phyloP scores from a whole-genome alignment of 2,888 invertebrate species.

The Cataglyphis altisquamis region DNA sequence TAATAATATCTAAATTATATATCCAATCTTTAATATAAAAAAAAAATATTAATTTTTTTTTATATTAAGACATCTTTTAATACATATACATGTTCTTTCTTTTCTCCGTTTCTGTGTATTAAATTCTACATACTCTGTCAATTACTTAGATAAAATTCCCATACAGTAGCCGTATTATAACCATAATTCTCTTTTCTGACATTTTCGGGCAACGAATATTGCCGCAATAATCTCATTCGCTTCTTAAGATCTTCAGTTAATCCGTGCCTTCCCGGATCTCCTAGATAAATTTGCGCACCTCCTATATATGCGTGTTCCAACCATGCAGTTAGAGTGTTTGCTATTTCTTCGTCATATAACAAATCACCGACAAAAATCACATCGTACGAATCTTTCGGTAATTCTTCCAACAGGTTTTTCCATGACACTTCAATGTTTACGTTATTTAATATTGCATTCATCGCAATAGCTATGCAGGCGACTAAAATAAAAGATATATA shows the following conservation, averaged over 20 bases:
- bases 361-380: slow-evolving; percentile 90
- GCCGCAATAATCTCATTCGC: slow-evolving; percentile 83
- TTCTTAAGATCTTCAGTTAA: slow-evolving; percentile 85
- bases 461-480: slow-evolving; percentile 86
- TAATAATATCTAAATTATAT: not conserved
- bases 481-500: slow-evolving; percentile 84
- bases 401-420: slow-evolving; percentile 85
- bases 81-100: not conserved
- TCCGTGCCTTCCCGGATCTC: slow-evolving; percentile 89
- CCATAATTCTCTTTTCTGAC: slow-evolving; percentile 59
- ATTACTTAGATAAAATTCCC: slow-evolving; percentile 46
- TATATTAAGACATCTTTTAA: not conserved
- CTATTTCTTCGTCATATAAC: slow-evolving; percentile 90
- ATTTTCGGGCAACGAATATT: slow-evolving; percentile 58
- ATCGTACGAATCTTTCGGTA: slow-evolving; percentile 85
- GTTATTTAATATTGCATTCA: slow-evolving; percentile 88
- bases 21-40: not conserved
- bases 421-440: slow-evolving; percentile 84
- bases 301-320: slow-evolving; percentile 79
- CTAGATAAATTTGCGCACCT: slow-evolving; percentile 86
- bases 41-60: not conserved
- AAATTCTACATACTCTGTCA: not conserved
- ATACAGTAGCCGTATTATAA: slow-evolving; percentile 52
- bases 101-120: not conserved
- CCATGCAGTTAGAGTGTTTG: slow-evolving; percentile 88